Evolutionary conservation across 2,888 invertebrate genomes (phyloP).

Genomic region (Rutpela maculata): DNA sequence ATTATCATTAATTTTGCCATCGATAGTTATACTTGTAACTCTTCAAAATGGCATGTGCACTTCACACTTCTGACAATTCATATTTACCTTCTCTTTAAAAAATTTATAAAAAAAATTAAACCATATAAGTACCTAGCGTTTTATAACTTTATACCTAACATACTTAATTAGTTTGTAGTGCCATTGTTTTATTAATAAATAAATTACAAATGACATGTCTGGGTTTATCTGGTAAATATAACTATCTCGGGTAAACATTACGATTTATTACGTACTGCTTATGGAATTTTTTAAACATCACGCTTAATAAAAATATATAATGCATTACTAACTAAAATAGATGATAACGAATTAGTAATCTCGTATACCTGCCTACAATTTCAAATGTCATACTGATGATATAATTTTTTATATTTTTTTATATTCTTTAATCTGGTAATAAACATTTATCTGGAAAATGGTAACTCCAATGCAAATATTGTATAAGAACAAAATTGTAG

Average conservation of each 20-base stretch:
- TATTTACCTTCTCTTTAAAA: neutral
- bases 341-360: conserved; percentile 29
- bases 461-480: too few relatives aligned
- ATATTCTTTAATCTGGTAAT: neutral
- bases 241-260: conserved; percentile 63
- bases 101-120: conserved; percentile 30
- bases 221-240: conserved; percentile 60
- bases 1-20: neutral
- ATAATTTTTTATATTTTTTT: neutral
- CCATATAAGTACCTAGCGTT: conserved; percentile 13
- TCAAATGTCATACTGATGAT: neutral
- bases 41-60: too few relatives aligned
- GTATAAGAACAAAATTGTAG: too few relatives aligned
- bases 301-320: conserved; percentile 24
- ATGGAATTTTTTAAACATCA: conserved; percentile 40
- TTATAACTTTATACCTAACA: conserved; percentile 21
- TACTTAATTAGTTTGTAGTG: conserved; percentile 61
- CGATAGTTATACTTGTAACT: neutral
- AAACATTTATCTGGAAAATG: too few relatives aligned
- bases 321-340: conserved; percentile 23
- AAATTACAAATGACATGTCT: conserved; percentile 55
- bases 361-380: neutral
- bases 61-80: neutral
- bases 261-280: conserved; percentile 49
- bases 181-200: conserved; percentile 63